Evolutionary conservation across 2,888 invertebrate species (phyloP).

Genomic region (Galerucella calmariensis): DNA sequence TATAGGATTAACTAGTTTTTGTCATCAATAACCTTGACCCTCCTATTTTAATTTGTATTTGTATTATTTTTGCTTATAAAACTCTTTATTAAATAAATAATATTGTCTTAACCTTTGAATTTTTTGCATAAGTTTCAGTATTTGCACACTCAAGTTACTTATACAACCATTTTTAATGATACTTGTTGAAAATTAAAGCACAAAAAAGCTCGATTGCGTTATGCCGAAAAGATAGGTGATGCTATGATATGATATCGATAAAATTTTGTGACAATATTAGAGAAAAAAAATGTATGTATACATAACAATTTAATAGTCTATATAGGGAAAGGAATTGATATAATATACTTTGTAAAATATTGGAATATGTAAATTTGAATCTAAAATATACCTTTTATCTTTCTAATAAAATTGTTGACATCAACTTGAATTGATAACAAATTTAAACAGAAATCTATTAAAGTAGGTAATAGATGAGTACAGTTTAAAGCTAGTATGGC

Average conservation of each 20-base stretch:
- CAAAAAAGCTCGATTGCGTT: constrained; percentile 32
- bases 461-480: no score
- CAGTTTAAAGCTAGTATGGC: no score
- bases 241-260: constrained; percentile 28
- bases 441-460: background rate
- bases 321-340: constrained; percentile 58
- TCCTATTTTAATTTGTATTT: no score
- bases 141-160: background rate
- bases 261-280: constrained; percentile 55
- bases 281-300: constrained; percentile 56
- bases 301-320: constrained; percentile 63
- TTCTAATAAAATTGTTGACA: no score
- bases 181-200: constrained; percentile 25
- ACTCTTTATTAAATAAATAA: no score
- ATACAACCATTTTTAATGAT: background rate
- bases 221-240: constrained; percentile 18
- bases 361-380: constrained; percentile 23
- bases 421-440: no score
- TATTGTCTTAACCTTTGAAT: no score
- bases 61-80: no score
- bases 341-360: constrained; percentile 49
- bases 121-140: background rate
- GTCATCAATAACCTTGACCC: no score
- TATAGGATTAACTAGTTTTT: no score
- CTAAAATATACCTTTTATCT: background rate